Evolutionary conservation across 2,888 invertebrate genomes (phyloP), one percentile per base, ranked within the genome.

Genomic region (Venusia cambrica): DNA sequence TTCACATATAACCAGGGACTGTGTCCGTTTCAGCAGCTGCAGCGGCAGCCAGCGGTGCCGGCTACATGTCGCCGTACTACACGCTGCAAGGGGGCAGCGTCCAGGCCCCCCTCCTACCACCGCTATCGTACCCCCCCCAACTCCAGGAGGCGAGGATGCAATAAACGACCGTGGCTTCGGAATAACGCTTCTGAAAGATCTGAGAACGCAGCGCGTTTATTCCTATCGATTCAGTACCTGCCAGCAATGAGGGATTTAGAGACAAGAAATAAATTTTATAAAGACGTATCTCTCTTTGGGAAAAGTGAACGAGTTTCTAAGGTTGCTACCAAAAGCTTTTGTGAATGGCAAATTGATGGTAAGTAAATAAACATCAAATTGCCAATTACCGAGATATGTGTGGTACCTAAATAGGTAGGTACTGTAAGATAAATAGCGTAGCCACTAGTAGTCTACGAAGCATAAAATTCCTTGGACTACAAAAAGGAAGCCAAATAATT

Each of bases 141-240:
- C 89, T 94, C 38, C 93, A 94, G 74, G 94, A 93, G 73, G 93
- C 94, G 24, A 87, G 94, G 66, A 91, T 94, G 81, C 93, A 93
- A 78, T 93, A 92, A 45, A 35, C 26, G 37, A 44, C 31, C 7
- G 14, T 25, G 30, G 35, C 31, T 41, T 29, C 21, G 38, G 30
- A 38, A 21, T 16, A 32, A 2, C 27, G n/a, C 15, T 31, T 18
- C 14, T 10, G 5, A 21, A 34, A 27, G 26, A 40, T 27, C 25
- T 30, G 39, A 26, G 34, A 15, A 7, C 9, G 19, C 20, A 25
- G 29, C 14, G 14, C 16, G 6, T 18, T 8, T n/a, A n/a, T n/a
- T n/a, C n/a, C n/a, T n/a, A n/a, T n/a, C n/a, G 7, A 25, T 7
- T 15, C 20, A 8, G 19, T 26, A 26, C 16, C 21, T 15, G 20